A percentile compares a stretch with the other conserved stretches of the same genome.
Evolutionary conservation across 2,797 vertebrate species (phyloP).

Genomic region (Heliangelus exortis): DNA sequence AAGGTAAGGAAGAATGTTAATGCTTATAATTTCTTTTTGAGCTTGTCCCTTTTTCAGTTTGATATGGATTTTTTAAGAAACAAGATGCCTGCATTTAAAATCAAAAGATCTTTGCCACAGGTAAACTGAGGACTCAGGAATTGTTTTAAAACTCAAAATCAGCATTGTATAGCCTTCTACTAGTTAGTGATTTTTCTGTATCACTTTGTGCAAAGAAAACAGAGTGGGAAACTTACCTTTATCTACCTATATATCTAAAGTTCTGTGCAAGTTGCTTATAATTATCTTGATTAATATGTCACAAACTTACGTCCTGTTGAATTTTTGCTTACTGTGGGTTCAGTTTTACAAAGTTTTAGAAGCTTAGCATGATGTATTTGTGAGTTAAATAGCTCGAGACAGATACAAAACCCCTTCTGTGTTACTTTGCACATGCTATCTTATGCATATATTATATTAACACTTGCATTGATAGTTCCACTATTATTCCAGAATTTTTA

Average conservation of each 20-base stretch:
- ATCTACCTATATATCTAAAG: not conserved
- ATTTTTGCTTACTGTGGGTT: not conserved
- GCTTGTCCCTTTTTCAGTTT: not conserved
- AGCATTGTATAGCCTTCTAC: not conserved
- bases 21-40: not conserved
- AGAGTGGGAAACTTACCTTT: not conserved
- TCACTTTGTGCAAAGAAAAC: not conserved
- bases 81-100: not conserved
- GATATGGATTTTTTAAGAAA: fast-evolving
- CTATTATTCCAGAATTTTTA: not conserved
- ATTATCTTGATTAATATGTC: not conserved
- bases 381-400: not conserved
- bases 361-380: not conserved
- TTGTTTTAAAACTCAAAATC: not conserved
- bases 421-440: not conserved
- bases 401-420: not conserved
- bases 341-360: not conserved
- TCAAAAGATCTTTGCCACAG: not conserved
- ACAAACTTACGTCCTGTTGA: not conserved
- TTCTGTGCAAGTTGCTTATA: not conserved
- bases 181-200: not conserved
- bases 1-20: not conserved
- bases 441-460: not conserved
- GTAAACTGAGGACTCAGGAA: not conserved
- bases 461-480: not conserved